Base-by-base conservation (phyloP, 2,888 invertebrate genomes). In the Calameuta filiformis region DNA sequence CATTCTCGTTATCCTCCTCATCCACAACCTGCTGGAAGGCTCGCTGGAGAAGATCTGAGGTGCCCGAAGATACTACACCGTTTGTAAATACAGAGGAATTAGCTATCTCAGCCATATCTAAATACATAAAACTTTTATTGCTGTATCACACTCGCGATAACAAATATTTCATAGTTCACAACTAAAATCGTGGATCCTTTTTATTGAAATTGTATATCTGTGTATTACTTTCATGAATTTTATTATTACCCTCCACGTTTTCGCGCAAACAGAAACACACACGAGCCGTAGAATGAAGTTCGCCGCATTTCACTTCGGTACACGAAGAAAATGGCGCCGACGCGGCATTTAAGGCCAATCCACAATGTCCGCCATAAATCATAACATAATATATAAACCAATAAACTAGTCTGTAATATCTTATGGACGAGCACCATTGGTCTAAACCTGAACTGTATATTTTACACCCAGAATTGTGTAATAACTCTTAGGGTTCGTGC, bases 1-100 rank as follows among this genome's bases (percentile, higher is more conserved):
- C 89, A 75, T 87, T 87, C 12, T 86, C 86, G 35, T 83, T 82
- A 74, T 88, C 86, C 15, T 87, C 85, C 15, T 90, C 90, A 75
- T 87, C 88, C 11, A 90, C 88, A n/a, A 89, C 88, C 76, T 90
- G 86, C 76, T 90, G 90, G 77, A 90, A 89, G 31, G 90, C 90
- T 79, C 90, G 90, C 76, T 89, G 90, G 75, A 91, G 83, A 23
- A 91, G 86, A 83, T 90, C 90, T 68, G 89, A 84, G 68, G 88
- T 85, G 75, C 86, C 86, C 77, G 85, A 82, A 31, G 84, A 87
- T 76, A 85, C 82, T 11, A 83, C 80, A 80, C 87, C 86, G 81
- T 88, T 89, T 85, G 88, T 89, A 89, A 89, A 89, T 87, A 89
- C 86, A 34, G 83, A 81, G 6, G 85, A 82, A 82, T 83, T 85